Conservation (phyloP, 2,113 vertebrate genomes). For the Sylvia atricapilla region DNA sequence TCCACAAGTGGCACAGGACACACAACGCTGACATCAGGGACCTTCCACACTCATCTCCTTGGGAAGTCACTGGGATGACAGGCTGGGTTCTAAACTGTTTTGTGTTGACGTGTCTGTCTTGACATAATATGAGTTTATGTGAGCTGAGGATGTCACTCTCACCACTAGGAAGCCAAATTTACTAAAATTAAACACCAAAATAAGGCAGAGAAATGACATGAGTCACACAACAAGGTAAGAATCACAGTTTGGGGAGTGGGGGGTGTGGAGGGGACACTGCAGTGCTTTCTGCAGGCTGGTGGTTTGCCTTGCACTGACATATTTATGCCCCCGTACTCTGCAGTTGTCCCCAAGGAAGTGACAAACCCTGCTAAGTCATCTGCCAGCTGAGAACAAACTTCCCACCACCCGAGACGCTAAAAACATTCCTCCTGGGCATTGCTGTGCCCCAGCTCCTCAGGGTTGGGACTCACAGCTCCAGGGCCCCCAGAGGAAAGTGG, state of each 20-base stretch:
- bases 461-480: background rate
- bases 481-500: background rate
- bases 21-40: rapidly evolving
- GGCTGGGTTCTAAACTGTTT: background rate
- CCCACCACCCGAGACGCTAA: background rate
- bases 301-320: background rate
- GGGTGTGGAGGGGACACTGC: background rate
- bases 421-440: background rate
- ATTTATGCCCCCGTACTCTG: background rate
- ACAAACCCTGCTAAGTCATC: background rate
- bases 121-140: background rate
- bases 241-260: background rate
- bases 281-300: background rate
- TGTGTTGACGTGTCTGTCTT: background rate
- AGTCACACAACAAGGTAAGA: background rate
- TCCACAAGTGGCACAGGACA: background rate
- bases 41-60: background rate
- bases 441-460: background rate
- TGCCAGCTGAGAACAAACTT: background rate
- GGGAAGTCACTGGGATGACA: background rate
- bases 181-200: constrained; percentile 21
- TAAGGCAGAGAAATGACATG: background rate
- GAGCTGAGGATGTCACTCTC: background rate
- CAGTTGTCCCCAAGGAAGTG: background rate
- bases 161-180: background rate